Evolutionary conservation across 2,113 vertebrate species (phyloP).

Genomic region (Odocoileus hemionus): DNA sequence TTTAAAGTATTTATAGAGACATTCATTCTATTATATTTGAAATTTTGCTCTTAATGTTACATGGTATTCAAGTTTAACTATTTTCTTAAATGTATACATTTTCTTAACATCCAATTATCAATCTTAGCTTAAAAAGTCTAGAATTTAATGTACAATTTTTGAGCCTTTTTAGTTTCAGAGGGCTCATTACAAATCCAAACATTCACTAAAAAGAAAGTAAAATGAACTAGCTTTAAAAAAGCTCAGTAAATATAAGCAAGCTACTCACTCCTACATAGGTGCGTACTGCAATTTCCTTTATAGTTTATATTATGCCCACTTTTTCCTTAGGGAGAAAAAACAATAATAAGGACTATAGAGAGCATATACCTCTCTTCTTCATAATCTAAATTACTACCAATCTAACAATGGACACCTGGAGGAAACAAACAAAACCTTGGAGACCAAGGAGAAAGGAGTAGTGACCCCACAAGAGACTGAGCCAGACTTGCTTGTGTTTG

Average conservation of each 20-base stretch:
- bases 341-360: not conserved
- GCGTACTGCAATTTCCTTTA: no score
- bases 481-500: not conserved
- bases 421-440: not conserved
- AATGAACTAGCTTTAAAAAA: not conserved
- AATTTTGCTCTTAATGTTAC: not conserved
- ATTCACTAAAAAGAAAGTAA: not conserved
- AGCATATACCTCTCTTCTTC: not conserved
- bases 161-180: not conserved
- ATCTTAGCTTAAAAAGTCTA: not conserved
- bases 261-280: not conserved
- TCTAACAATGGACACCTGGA: not conserved
- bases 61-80: not conserved
- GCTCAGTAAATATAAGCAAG: not conserved
- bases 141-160: not conserved
- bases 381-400: not conserved
- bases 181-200: not conserved
- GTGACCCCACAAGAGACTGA: not conserved
- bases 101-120: not conserved
- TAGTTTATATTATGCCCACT: not conserved
- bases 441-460: not conserved
- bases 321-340: not conserved
- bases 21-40: not conserved
- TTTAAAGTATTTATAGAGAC: not conserved
- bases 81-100: not conserved